These are phyloP conservation scores for Sebastolobus alascanus DNA, from an alignment of 2,797 vertebrate genomes.

Conservation along the genomic window DNA sequence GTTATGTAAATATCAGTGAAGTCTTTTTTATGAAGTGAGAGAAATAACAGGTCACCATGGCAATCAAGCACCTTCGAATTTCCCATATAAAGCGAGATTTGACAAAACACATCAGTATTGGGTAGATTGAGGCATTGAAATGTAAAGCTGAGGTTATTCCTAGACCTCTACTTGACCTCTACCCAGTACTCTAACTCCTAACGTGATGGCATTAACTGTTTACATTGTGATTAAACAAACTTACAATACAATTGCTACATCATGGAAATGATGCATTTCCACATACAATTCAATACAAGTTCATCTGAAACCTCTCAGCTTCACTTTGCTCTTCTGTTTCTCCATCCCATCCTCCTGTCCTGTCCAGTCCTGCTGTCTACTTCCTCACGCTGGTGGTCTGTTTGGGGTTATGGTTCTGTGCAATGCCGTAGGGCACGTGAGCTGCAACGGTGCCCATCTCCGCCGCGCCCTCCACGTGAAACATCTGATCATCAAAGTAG, in stretches of 20 bases:
- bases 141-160: slow-evolving; percentile 22
- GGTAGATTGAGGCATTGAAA: slow-evolving; percentile 12
- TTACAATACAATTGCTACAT: slow-evolving; percentile 25
- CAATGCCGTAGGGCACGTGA: slow-evolving; percentile 96
- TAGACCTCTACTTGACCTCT: slow-evolving; percentile 40
- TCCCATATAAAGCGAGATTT: slow-evolving; percentile 12
- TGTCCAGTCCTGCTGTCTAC: slow-evolving; percentile 50
- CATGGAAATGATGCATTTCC: slow-evolving; percentile 55
- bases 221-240: slow-evolving; percentile 25
- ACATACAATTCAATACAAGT: slow-evolving; percentile 33
- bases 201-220: not conserved
- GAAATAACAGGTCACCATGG: slow-evolving; percentile 1
- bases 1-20: slow-evolving; percentile 6
- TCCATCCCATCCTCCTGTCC: not conserved
- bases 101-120: slow-evolving; percentile 3
- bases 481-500: slow-evolving; percentile 99
- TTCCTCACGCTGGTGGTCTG: slow-evolving; percentile 67
- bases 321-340: not conserved
- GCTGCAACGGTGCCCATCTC: slow-evolving; percentile 94
- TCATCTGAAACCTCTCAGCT: slow-evolving; percentile 23
- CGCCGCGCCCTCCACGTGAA: slow-evolving; percentile 94
- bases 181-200: slow-evolving; percentile 16
- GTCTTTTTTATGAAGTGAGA: slow-evolving; percentile 27
- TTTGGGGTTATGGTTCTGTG: slow-evolving; percentile 85
- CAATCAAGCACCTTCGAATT: slow-evolving; percentile 25